These are phyloP conservation scores for Seira ritae DNA, from an alignment of 2,888 invertebrate species.

Conservation along the genomic window DNA sequence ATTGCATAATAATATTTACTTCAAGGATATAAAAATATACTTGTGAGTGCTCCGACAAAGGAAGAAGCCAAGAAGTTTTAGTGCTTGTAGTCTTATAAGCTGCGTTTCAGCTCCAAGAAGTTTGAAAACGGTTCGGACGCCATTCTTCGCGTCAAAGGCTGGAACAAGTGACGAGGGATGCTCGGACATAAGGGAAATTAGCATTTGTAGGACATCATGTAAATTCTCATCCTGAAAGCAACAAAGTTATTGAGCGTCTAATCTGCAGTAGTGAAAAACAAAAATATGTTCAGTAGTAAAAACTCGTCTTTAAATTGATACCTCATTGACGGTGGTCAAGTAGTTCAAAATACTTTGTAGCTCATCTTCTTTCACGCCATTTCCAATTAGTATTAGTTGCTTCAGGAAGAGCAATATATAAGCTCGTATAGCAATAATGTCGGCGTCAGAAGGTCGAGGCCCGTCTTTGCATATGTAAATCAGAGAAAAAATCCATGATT, in stretches of 20 bases:
- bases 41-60: constrained; percentile 98
- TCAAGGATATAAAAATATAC: constrained; percentile 77
- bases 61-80: constrained; percentile 98
- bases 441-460: constrained; percentile 94
- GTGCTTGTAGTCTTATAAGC: constrained; percentile 94
- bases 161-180: constrained; percentile 99
- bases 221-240: constrained; percentile 93
- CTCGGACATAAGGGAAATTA: constrained; percentile 97
- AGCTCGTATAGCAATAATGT: constrained; percentile 94
- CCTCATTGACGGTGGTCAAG: constrained; percentile 97
- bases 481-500: background rate
- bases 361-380: constrained; percentile 98
- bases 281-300: too few species aligned
- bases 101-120: constrained; percentile 97
- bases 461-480: constrained; percentile 82
- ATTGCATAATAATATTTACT: background rate
- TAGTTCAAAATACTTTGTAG: constrained; percentile 98
- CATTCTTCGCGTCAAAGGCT: constrained; percentile 97
- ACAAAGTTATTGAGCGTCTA: too few species aligned
- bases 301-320: too few species aligned
- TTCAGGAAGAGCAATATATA: constrained; percentile 97
- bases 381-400: constrained; percentile 96
- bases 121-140: constrained; percentile 97
- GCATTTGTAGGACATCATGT: constrained; percentile 97
- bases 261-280: too few species aligned